phyloP scores from a whole-genome alignment of 1,140 invertebrate species.

The Drosophila santomea region DNA sequence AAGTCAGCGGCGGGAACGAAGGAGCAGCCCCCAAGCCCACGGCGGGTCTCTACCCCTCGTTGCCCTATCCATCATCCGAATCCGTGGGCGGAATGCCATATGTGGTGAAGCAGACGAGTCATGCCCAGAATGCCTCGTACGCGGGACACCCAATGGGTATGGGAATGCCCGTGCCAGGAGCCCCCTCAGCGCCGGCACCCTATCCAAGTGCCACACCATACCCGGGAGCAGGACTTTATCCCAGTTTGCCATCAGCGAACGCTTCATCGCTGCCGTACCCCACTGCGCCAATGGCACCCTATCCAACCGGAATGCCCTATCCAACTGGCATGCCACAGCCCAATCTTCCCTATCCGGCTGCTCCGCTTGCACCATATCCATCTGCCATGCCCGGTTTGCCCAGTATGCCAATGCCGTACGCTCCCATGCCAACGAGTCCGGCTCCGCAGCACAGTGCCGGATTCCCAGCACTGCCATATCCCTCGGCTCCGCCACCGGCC shows the following conservation, averaged over 20 bases:
- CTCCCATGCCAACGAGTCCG: constrained; percentile 53
- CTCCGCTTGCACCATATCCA: constrained; percentile 42
- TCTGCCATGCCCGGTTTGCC: constrained; percentile 56
- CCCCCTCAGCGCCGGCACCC: constrained; percentile 25
- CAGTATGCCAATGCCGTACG: constrained; percentile 76
- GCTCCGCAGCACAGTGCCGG: constrained; percentile 50
- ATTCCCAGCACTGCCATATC: constrained; percentile 57
- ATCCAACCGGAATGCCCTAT: constrained; percentile 33
- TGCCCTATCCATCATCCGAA: constrained; percentile 73
- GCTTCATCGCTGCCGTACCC: constrained; percentile 52
- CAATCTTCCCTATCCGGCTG: constrained; percentile 67
- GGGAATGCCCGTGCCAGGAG: constrained; percentile 50
- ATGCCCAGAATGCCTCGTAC: constrained; percentile 52
- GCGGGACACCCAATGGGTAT: constrained; percentile 30
- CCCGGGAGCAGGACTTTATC: constrained; percentile 54
- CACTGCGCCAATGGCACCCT: constrained; percentile 33
- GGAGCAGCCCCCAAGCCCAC: constrained; percentile 39
- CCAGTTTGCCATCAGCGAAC: constrained; percentile 40
- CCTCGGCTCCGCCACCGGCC: constrained; percentile 48
- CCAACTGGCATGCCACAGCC: constrained; percentile 36
- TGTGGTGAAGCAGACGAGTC: constrained; percentile 66
- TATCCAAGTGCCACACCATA: constrained; percentile 58
- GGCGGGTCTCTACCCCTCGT: constrained; percentile 72
- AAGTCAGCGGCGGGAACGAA: constrained; percentile 43
- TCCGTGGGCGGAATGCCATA: constrained; percentile 64